Percentiles rank a stretch among this genome's conserved stretches.
phyloP scores from a whole-genome alignment of 2,888 invertebrate genomes.

The Stegophylla sp. region DNA sequence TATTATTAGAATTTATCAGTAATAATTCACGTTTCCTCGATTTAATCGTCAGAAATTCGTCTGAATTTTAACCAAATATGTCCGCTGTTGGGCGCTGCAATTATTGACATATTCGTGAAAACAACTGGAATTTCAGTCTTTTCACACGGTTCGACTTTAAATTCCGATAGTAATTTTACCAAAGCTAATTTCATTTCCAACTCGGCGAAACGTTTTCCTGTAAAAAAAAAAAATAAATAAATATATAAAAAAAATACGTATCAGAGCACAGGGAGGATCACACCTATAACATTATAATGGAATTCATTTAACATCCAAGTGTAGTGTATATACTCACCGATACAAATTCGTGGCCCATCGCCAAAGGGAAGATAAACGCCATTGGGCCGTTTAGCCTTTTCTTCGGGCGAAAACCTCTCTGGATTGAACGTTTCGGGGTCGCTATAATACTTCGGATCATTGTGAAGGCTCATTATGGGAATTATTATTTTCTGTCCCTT shows the following conservation, averaged over 20 bases:
- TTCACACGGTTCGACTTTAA: slow-evolving; percentile 36
- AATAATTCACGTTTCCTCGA: no score
- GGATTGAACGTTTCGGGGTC: slow-evolving; percentile 70
- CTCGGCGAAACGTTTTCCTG: slow-evolving; percentile 46
- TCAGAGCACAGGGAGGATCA: no score
- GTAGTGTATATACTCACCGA: slow-evolving; percentile 63
- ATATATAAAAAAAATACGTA: no score
- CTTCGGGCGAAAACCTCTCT: slow-evolving; percentile 68
- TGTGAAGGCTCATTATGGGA: slow-evolving; percentile 69
- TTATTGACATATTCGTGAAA: background rate
- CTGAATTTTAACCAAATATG: background rate
- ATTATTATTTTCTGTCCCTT: slow-evolving; percentile 68
- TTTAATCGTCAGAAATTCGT: background rate
- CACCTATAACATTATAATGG: no score
- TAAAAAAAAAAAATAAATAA: background rate
- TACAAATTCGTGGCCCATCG: slow-evolving; percentile 65
- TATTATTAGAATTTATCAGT: no score
- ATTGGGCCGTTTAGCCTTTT: slow-evolving; percentile 68
- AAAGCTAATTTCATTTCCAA: slow-evolving; percentile 37
- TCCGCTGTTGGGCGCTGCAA: background rate
- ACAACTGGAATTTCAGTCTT: slow-evolving; percentile 21
- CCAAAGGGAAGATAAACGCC: slow-evolving; percentile 66
- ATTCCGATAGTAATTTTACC: background rate
- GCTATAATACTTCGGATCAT: slow-evolving; percentile 69
- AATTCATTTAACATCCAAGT: no score